Percentiles rank a stretch among this genome's conserved stretches.
phyloP scores from a whole-genome alignment of 2,797 vertebrate species.

The Pygocentrus nattereri region DNA sequence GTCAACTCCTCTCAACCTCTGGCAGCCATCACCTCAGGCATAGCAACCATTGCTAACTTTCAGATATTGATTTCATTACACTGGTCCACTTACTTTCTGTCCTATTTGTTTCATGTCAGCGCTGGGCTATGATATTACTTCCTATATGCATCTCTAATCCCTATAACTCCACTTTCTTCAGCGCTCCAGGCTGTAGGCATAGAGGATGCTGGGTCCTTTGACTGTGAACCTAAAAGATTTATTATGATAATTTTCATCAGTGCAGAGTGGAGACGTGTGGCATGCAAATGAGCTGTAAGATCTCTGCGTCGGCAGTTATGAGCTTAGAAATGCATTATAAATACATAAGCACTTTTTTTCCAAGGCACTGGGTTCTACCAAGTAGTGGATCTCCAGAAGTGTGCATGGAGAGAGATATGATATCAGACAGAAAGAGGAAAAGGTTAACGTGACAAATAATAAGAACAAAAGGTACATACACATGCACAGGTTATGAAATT shows the following conservation, averaged over 20 bases:
- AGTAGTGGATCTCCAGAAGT: not conserved
- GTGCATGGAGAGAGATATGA: slow-evolving; percentile 38
- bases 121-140: slow-evolving; percentile 11
- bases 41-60: not conserved
- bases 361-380: slow-evolving; percentile 26
- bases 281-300: slow-evolving; percentile 55
- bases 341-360: slow-evolving; percentile 37
- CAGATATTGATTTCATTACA: not conserved
- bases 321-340: slow-evolving; percentile 50
- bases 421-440: slow-evolving; percentile 21
- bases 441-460: slow-evolving; percentile 70
- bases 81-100: slow-evolving; percentile 1
- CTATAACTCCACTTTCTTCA: slow-evolving; percentile 48
- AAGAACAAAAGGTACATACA: slow-evolving; percentile 45
- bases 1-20: not conserved
- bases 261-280: slow-evolving; percentile 37
- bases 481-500: slow-evolving; percentile 57
- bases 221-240: slow-evolving; percentile 58
- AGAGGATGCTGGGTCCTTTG: slow-evolving; percentile 37
- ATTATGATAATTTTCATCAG: slow-evolving; percentile 62
- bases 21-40: not conserved
- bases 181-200: slow-evolving; percentile 41
- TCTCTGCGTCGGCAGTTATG: slow-evolving; percentile 49
- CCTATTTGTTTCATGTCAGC: not conserved
- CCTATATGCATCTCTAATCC: slow-evolving; percentile 35